These are phyloP conservation scores for Clusia tigrina DNA, from an alignment of 2,888 invertebrate species.

Conservation along the genomic window DNA sequence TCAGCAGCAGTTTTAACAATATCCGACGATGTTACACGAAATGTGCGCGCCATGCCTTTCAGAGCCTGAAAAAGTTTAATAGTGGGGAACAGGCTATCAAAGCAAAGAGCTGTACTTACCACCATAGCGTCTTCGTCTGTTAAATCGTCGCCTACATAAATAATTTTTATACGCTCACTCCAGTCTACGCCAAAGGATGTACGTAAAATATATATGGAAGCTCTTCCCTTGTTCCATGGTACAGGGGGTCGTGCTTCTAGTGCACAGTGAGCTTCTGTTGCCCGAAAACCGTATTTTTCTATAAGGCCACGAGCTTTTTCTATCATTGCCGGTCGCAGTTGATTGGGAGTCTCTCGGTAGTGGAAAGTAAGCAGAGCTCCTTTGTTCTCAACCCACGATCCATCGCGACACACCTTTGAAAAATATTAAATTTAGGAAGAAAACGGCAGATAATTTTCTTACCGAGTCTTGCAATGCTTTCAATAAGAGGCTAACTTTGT, in stretches of 20 bases:
- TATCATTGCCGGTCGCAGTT: constrained; percentile 73
- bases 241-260: constrained; percentile 92
- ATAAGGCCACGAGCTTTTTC: constrained; percentile 78
- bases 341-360: constrained; percentile 81
- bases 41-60: constrained; percentile 93
- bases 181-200: constrained; percentile 92
- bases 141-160: constrained; percentile 87
- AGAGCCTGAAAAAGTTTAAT: constrained; percentile 80
- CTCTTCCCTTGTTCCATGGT: constrained; percentile 89
- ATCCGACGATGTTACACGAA: constrained; percentile 84
- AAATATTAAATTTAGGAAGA: neutral
- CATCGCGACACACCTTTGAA: constrained; percentile 78
- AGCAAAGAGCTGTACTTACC: constrained; percentile 65
- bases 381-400: constrained; percentile 93
- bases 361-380: constrained; percentile 87
- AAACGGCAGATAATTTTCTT: constrained; percentile 33
- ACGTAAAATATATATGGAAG: constrained; percentile 87
- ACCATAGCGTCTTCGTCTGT: constrained; percentile 92
- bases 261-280: constrained; percentile 83
- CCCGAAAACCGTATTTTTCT: constrained; percentile 78
- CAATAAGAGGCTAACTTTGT: constrained; percentile 78
- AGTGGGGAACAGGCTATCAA: neutral
- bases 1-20: constrained; percentile 89
- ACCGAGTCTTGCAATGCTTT: constrained; percentile 84
- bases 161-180: constrained; percentile 88